Evolutionary conservation across 2,888 invertebrate genomes (phyloP).

Genomic region (Pterostichus madidus): DNA sequence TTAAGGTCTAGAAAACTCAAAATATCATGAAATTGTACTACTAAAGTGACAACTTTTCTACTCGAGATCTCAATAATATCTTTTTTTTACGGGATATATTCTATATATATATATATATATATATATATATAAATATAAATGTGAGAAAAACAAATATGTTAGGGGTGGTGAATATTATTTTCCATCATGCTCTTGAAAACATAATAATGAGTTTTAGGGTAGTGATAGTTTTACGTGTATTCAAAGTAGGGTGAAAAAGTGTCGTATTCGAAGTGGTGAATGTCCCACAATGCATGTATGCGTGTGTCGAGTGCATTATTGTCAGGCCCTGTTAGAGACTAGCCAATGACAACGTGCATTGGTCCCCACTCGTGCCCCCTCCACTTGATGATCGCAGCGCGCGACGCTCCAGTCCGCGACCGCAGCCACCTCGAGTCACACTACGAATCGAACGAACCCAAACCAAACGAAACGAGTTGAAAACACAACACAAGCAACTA

Average conservation of each 20-base stretch:
- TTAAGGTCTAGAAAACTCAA: too few relatives aligned
- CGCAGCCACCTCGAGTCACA: neutral
- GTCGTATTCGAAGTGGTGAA: neutral
- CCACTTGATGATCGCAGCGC: neutral
- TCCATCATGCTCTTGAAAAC: too few relatives aligned
- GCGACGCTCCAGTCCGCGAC: constrained; percentile 9
- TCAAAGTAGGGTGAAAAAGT: too few relatives aligned
- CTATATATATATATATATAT: too few relatives aligned
- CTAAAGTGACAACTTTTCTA: too few relatives aligned
- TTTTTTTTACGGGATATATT: too few relatives aligned
- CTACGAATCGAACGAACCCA: constrained; percentile 42
- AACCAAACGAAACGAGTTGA: constrained; percentile 75
- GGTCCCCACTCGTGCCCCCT: constrained; percentile 52
- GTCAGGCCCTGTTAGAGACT: constrained; percentile 68
- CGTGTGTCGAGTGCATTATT: constrained; percentile 57
- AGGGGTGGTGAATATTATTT: neutral
- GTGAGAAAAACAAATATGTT: too few relatives aligned
- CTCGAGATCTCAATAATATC: too few relatives aligned
- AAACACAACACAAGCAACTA: constrained; percentile 19
- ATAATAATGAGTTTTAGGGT: too few relatives aligned
- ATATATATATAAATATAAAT: too few relatives aligned
- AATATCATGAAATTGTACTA: too few relatives aligned
- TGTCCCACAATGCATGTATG: constrained; percentile 1
- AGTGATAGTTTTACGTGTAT: too few relatives aligned
- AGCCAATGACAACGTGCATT: constrained; percentile 67